phyloP scores from a whole-genome alignment of 2,888 invertebrate genomes.

The Ormyrus thymus region DNA sequence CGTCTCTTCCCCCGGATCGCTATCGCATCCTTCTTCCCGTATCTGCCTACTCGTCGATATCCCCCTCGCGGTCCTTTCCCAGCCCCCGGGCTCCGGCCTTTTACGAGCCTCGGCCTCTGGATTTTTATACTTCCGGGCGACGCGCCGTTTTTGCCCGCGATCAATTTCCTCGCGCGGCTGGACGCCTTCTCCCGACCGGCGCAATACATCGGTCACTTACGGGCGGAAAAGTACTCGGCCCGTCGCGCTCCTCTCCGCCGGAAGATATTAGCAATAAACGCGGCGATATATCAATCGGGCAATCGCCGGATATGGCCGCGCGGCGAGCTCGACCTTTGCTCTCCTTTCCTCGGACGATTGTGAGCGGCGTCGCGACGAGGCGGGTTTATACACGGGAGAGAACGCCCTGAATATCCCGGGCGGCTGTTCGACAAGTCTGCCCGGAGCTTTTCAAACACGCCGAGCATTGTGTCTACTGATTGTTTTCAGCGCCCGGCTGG shows the following conservation, averaged over 20 bases:
- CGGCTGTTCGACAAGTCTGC: slow-evolving; percentile 1
- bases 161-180: slow-evolving; percentile 45
- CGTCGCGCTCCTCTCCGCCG: slow-evolving; percentile 12
- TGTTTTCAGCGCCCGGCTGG: slow-evolving; percentile 5
- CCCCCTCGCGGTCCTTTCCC: not conserved
- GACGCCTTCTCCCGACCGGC: too few relatives aligned
- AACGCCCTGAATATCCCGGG: not conserved
- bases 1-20: not conserved
- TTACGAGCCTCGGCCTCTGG: slow-evolving; percentile 28
- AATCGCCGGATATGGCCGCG: slow-evolving; percentile 31
- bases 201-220: not conserved
- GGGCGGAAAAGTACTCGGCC: not conserved
- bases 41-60: slow-evolving; percentile 36
- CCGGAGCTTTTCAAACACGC: slow-evolving; percentile 15
- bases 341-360: not conserved
- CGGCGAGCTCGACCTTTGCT: slow-evolving; percentile 6
- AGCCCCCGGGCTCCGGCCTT: slow-evolving; percentile 22
- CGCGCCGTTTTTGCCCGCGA: slow-evolving; percentile 36
- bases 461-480: not conserved
- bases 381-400: too few relatives aligned
- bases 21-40: slow-evolving; percentile 38
- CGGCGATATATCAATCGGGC: slow-evolving; percentile 37
- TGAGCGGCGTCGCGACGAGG: too few relatives aligned
- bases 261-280: slow-evolving; percentile 55
- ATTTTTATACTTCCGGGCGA: slow-evolving; percentile 57